A percentile compares a stretch with the other conserved stretches of the same genome.
Evolutionary conservation across 1,140 invertebrate genomes (phyloP).

Genomic region (Diorhabda elongata): DNA sequence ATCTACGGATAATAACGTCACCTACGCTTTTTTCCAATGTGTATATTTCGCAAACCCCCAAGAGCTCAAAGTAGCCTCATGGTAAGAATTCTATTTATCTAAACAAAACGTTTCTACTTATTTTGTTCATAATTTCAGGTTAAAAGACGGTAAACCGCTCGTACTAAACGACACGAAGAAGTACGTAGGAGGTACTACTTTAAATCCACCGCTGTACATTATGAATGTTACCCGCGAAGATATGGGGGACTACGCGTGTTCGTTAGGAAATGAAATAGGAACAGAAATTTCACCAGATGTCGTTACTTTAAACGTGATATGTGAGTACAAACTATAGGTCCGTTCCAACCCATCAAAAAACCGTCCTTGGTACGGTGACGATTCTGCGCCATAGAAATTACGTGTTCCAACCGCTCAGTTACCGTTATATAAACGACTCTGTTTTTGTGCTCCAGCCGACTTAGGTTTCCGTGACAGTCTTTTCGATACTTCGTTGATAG

Average conservation of each 20-base stretch:
- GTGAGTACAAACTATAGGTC: constrained; percentile 56
- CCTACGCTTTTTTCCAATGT: constrained; percentile 60
- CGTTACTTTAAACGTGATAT: constrained; percentile 71
- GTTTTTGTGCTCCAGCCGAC: too few species aligned
- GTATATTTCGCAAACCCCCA: constrained; percentile 80
- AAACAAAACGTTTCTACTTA: neutral
- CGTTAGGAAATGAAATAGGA: constrained; percentile 72
- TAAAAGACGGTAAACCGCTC: constrained; percentile 64
- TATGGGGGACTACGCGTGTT: constrained; percentile 76
- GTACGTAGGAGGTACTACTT: constrained; percentile 69
- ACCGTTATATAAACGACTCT: too few species aligned
- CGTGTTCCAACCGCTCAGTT: too few species aligned
- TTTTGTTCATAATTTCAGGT: constrained; percentile 54
- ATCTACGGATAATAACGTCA: constrained; percentile 57
- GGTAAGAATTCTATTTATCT: constrained; percentile 56
- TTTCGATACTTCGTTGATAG: too few species aligned
- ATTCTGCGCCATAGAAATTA: too few species aligned
- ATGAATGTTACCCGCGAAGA: constrained; percentile 71
- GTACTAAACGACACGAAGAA: constrained; percentile 57
- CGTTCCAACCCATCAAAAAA: too few species aligned
- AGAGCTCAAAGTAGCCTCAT: constrained; percentile 66
- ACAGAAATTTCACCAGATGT: constrained; percentile 63
- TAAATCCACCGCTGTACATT: constrained; percentile 71
- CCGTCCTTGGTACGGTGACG: too few species aligned
- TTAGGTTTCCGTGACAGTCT: too few species aligned